A percentile compares a stretch with the other conserved stretches of the same genome.
Conservation (phyloP, 2,113 vertebrate species). For the Myiopsitta monachus region DNA sequence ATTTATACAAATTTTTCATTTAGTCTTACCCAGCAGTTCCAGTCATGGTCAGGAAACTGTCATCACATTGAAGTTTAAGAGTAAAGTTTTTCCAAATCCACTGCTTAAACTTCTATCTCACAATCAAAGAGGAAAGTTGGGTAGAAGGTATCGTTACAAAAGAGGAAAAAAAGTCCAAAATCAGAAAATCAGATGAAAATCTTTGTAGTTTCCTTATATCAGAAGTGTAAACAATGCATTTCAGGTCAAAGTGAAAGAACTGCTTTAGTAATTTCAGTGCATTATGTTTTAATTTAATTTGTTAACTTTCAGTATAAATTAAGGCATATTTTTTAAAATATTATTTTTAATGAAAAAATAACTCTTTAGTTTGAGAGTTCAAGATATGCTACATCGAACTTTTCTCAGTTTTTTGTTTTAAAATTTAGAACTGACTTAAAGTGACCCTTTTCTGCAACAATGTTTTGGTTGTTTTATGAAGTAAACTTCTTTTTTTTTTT, state of each 20-base stretch:
- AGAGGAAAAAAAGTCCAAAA: neutral
- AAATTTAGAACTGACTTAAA: neutral
- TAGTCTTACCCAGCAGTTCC: neutral
- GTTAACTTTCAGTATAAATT: neutral
- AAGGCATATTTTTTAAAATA: neutral
- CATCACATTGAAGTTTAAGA: neutral
- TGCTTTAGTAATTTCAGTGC: neutral
- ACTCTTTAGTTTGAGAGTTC: neutral
- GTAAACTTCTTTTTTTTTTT: accelerated
- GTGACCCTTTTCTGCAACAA: neutral
- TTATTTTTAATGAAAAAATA: neutral
- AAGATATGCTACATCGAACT: neutral
- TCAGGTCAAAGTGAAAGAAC: neutral
- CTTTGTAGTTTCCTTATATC: neutral
- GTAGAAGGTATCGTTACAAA: neutral
- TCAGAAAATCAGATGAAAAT: neutral
- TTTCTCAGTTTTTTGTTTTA: neutral
- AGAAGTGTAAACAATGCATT: neutral
- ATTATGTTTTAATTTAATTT: neutral
- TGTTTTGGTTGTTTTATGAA: neutral
- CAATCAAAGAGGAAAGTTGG: neutral
- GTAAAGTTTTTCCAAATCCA: neutral
- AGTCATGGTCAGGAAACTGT: neutral
- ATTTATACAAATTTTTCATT: neutral
- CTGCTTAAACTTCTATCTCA: neutral